A percentile compares a stretch with the other conserved stretches of the same genome.
phyloP scores from a whole-genome alignment of 2,797 vertebrate genomes.

The Sebastiscus tertius region DNA sequence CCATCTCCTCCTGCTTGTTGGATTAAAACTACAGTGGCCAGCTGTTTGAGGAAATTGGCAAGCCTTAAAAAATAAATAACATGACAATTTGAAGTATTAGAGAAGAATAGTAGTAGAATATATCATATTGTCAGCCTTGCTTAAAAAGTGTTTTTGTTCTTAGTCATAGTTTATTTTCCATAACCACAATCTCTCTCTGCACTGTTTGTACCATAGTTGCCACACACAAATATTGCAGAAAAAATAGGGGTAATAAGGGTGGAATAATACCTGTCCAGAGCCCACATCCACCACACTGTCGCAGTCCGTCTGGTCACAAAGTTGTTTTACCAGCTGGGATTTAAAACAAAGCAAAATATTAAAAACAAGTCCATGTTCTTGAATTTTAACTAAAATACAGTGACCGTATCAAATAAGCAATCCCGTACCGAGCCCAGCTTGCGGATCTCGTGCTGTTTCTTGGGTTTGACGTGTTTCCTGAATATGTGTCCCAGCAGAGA shows the following conservation, averaged over 20 bases:
- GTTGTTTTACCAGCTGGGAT: conserved; percentile 86
- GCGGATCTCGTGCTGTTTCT: conserved; percentile 95
- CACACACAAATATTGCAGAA: neutral
- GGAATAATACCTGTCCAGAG: conserved; percentile 90
- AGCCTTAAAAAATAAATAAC: neutral
- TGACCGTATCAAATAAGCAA: neutral
- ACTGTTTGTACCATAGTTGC: neutral
- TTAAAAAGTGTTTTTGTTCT: neutral
- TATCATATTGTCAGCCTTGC: neutral
- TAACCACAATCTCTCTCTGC: neutral
- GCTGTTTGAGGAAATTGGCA: neutral
- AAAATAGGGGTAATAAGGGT: neutral
- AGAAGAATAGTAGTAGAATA: neutral
- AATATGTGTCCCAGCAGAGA: conserved; percentile 87
- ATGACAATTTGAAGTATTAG: neutral
- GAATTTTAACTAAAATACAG: neutral
- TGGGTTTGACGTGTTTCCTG: conserved; percentile 93
- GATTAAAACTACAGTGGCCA: neutral
- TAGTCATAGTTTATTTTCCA: too few relatives aligned
- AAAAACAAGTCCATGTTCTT: neutral
- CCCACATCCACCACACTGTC: conserved; percentile 89
- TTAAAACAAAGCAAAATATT: neutral
- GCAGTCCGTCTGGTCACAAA: conserved; percentile 85
- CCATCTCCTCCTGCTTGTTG: neutral
- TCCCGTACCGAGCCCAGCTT: conserved; percentile 82